Evolutionary conservation across 2,888 invertebrate genomes (phyloP).

Genomic region (Cryptosula pallasiana): DNA sequence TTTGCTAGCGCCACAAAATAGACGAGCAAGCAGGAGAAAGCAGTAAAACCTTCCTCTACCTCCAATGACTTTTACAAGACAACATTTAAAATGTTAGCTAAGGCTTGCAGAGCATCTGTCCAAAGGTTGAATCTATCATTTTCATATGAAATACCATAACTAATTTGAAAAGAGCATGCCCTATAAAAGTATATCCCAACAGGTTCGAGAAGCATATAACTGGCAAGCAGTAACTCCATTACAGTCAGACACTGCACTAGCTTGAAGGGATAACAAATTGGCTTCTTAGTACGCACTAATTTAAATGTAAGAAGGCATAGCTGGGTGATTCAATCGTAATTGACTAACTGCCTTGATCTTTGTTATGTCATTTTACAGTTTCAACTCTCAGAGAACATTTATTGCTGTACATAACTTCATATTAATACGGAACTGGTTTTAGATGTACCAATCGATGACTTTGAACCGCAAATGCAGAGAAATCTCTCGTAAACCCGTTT

Average conservation of each 20-base stretch:
- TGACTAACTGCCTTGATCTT: too few relatives aligned
- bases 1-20: too few relatives aligned
- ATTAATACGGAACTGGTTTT: too few relatives aligned
- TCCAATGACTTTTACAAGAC: not conserved
- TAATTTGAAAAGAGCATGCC: slow-evolving; percentile 24
- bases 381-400: too few relatives aligned
- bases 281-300: not conserved
- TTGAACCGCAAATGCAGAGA: too few relatives aligned
- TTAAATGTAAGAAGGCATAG: not conserved
- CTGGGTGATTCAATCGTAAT: too few relatives aligned
- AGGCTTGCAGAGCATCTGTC: slow-evolving; percentile 4
- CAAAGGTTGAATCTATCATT: slow-evolving; percentile 24
- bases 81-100: slow-evolving; percentile 17
- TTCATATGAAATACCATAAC: slow-evolving; percentile 24
- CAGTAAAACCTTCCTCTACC: not conserved
- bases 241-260: not conserved
- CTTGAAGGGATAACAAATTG: slow-evolving; percentile 20
- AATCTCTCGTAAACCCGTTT: too few relatives aligned
- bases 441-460: too few relatives aligned
- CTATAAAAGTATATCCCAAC: slow-evolving; percentile 24
- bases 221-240: slow-evolving; percentile 5
- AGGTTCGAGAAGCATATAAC: slow-evolving; percentile 18
- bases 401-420: too few relatives aligned
- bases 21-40: too few relatives aligned
- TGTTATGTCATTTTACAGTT: too few relatives aligned